Conservation (phyloP, 2,888 invertebrate species). For the Lithodes maja region DNA sequence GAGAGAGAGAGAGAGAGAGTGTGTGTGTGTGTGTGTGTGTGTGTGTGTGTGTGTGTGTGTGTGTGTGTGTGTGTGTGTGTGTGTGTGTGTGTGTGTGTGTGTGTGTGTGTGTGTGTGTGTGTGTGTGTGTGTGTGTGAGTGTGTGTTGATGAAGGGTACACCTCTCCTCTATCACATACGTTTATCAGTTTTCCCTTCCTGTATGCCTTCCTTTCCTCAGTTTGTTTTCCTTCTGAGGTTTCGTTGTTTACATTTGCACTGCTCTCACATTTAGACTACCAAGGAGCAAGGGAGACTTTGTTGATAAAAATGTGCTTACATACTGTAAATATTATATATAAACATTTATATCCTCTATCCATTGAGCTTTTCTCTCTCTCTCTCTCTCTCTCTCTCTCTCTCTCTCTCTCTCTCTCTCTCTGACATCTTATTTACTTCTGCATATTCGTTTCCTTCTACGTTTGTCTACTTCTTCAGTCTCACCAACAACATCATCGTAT, state of each 20-base stretch:
- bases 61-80: slow-evolving; percentile 20
- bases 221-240: too few relatives aligned
- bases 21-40: slow-evolving; percentile 14
- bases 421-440: background rate
- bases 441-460: background rate
- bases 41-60: slow-evolving; percentile 14
- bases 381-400: background rate
- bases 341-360: too few relatives aligned
- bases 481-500: too few relatives aligned
- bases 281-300: too few relatives aligned
- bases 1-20: background rate
- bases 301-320: too few relatives aligned
- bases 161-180: too few relatives aligned
- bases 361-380: background rate
- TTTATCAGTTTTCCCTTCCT: too few relatives aligned
- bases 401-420: background rate
- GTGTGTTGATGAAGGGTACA: too few relatives aligned
- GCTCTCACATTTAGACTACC: background rate
- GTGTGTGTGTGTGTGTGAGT: background rate
- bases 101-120: slow-evolving; percentile 17
- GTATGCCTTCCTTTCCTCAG: too few relatives aligned
- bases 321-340: too few relatives aligned
- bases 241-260: too few relatives aligned
- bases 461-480: background rate
- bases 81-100: slow-evolving; percentile 25